Percentiles rank a stretch among this genome's conserved stretches.
Conservation (phyloP, 1,140 invertebrate genomes). For the Pinna nobilis region DNA sequence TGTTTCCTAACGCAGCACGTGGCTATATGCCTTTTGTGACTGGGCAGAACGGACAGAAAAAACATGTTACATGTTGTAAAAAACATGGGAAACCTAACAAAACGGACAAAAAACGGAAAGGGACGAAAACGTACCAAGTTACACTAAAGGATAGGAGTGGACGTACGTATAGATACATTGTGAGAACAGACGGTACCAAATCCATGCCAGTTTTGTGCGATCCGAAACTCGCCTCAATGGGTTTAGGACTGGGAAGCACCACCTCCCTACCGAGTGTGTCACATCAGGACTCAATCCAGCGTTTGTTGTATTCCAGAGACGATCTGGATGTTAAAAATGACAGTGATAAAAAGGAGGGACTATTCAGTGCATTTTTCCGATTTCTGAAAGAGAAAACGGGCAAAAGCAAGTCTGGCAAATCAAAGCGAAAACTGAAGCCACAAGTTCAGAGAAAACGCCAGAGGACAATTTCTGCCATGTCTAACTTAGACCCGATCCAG, state of each 20-base stretch:
- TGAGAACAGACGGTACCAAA: slow-evolving; percentile 66
- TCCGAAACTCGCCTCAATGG: slow-evolving; percentile 55
- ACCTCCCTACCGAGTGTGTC: slow-evolving; percentile 60
- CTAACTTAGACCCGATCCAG: slow-evolving; percentile 69
- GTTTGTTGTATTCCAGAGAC: slow-evolving; percentile 33
- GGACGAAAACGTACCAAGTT: slow-evolving; percentile 65
- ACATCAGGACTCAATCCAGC: slow-evolving; percentile 23
- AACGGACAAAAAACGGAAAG: slow-evolving; percentile 48
- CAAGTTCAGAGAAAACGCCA: slow-evolving; percentile 64
- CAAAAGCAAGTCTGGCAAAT: slow-evolving; percentile 55
- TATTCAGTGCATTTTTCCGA: slow-evolving; percentile 63
- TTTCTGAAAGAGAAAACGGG: slow-evolving; percentile 65
- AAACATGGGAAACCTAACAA: slow-evolving; percentile 48
- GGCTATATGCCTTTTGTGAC: slow-evolving; percentile 70
- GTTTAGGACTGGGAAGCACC: slow-evolving; percentile 34
- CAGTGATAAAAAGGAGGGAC: slow-evolving; percentile 63
- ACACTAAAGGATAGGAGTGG: slow-evolving; percentile 66
- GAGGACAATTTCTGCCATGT: slow-evolving; percentile 69
- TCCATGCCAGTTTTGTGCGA: slow-evolving; percentile 64
- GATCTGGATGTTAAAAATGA: slow-evolving; percentile 38
- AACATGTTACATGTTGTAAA: slow-evolving; percentile 48
- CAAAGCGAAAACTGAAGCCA: slow-evolving; percentile 65
- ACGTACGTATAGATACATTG: slow-evolving; percentile 67
- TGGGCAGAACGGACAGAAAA: slow-evolving; percentile 46
- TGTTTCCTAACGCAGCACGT: slow-evolving; percentile 70